These are phyloP conservation scores for Polypterus bichir DNA, from an alignment of 2,113 vertebrate species.

Conservation along the genomic window DNA sequence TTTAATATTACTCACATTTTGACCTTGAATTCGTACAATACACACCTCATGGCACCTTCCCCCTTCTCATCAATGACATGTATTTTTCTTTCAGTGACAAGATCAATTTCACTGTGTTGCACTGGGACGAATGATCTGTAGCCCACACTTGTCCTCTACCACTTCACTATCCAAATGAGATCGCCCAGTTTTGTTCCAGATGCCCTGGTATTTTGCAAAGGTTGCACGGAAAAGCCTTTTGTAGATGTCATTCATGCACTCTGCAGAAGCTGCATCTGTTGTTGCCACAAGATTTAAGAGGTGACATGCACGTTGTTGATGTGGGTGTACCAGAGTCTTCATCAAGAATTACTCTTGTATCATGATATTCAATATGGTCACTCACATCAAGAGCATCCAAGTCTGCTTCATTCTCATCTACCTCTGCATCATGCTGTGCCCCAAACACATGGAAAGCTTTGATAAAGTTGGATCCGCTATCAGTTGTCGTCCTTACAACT, in stretches of 20 bases:
- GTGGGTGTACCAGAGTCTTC: slow-evolving; percentile 5
- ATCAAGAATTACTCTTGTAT: slow-evolving; percentile 2
- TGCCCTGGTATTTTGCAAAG: slow-evolving; percentile 5
- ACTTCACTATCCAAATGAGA: slow-evolving; percentile 3
- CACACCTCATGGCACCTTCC: slow-evolving; percentile 9
- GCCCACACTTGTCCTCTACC: slow-evolving; percentile 3
- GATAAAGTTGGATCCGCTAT: slow-evolving; percentile 14
- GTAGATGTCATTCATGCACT: neutral
- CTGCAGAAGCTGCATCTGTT: slow-evolving; percentile 10
- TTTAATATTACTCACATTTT: slow-evolving; percentile 13
- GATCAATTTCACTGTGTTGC: slow-evolving; percentile 6
- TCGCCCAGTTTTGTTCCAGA: neutral
- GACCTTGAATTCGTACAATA: slow-evolving; percentile 15
- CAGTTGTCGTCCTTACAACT: slow-evolving; percentile 14
- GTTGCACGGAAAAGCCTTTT: slow-evolving; percentile 2
- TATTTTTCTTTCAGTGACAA: slow-evolving; percentile 3
- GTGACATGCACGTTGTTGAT: slow-evolving; percentile 14
- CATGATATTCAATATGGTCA: slow-evolving; percentile 8
- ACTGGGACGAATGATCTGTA: slow-evolving; percentile 1
- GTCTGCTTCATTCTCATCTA: slow-evolving; percentile 7
- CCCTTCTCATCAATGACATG: neutral
- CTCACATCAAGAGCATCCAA: neutral
- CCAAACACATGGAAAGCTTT: slow-evolving; percentile 16
- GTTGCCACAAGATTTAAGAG: slow-evolving; percentile 8
- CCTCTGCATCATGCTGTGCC: slow-evolving; percentile 1